These are phyloP conservation scores for Phaethon lepturus DNA, from an alignment of 2,113 vertebrate genomes.

Conservation along the genomic window DNA sequence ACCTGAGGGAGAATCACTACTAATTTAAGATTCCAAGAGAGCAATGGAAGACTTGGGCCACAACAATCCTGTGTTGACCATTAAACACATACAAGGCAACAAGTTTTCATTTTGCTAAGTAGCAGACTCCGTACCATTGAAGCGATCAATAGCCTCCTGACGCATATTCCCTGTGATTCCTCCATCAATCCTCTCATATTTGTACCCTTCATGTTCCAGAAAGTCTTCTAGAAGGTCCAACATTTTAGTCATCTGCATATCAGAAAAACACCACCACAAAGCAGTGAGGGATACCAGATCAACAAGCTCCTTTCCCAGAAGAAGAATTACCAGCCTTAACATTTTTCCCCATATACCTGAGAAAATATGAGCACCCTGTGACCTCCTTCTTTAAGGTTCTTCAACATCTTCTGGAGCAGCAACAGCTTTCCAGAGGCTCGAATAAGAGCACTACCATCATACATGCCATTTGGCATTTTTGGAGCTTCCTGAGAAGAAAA, in stretches of 20 bases:
- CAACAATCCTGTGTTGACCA: not conserved
- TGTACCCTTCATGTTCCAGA: slow-evolving; percentile 95
- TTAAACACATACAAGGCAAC: not conserved
- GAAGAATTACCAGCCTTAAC: not conserved
- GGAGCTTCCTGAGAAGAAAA: slow-evolving; percentile 87
- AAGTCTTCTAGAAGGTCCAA: slow-evolving; percentile 95
- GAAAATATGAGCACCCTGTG: slow-evolving; percentile 97
- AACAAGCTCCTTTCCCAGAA: not conserved
- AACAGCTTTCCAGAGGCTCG: slow-evolving; percentile 92
- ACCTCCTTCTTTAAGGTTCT: slow-evolving; percentile 92
- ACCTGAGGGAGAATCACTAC: not conserved
- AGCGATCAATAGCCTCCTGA: slow-evolving; percentile 96
- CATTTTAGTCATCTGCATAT: slow-evolving; percentile 95
- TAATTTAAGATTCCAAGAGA: not conserved
- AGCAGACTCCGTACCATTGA: slow-evolving; percentile 83
- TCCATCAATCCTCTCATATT: slow-evolving; percentile 96
- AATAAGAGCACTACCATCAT: slow-evolving; percentile 92
- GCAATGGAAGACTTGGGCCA: not conserved
- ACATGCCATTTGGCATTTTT: slow-evolving; percentile 99
- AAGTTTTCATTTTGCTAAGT: not conserved
- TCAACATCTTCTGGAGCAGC: slow-evolving; percentile 95
- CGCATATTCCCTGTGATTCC: slow-evolving; percentile 96
- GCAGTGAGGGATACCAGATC: not conserved
- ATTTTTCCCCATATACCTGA: slow-evolving; percentile 78
- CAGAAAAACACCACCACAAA: not conserved